Conservation (phyloP, 2,113 vertebrate species). For the Eidolon helvum region DNA sequence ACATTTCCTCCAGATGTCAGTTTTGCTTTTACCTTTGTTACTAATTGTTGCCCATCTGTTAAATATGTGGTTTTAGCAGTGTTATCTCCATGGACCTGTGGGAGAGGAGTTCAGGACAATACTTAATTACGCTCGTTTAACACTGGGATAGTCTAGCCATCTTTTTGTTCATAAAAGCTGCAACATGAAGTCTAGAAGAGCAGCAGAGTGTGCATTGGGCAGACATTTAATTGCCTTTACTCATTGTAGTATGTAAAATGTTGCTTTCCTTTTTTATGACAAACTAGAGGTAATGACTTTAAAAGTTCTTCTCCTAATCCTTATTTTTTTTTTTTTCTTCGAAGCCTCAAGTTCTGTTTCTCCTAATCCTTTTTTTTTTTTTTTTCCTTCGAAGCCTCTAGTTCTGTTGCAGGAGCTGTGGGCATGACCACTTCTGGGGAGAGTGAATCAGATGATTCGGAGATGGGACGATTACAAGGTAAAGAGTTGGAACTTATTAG, state of each 20-base stretch:
- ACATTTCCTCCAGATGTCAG: background rate
- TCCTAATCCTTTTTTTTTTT: constrained; percentile 23
- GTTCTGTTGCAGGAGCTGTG: constrained; percentile 98
- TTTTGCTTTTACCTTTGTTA: background rate
- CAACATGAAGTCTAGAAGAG: background rate
- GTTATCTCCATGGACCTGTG: background rate
- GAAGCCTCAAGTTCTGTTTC: constrained; percentile 96
- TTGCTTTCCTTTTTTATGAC: constrained; percentile 33
- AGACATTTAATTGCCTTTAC: background rate
- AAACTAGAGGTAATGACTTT: constrained; percentile 18
- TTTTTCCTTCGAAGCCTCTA: constrained; percentile 88
- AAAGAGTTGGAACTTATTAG: constrained; percentile 56
- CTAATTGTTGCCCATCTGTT: background rate
- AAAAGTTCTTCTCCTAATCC: constrained; percentile 46
- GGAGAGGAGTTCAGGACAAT: background rate
- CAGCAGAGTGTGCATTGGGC: background rate
- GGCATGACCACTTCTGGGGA: constrained; percentile 99
- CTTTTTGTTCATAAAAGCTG: background rate
- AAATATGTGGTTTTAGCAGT: background rate
- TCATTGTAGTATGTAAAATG: background rate
- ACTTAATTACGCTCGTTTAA: constrained; percentile 13
- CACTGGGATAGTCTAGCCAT: background rate
- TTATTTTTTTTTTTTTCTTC: background rate
- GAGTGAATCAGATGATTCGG: constrained; percentile 99
- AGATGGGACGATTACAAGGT: constrained; percentile 99